phyloP scores from a whole-genome alignment of 2,797 vertebrate species.

The Arremon aurantiirostris region DNA sequence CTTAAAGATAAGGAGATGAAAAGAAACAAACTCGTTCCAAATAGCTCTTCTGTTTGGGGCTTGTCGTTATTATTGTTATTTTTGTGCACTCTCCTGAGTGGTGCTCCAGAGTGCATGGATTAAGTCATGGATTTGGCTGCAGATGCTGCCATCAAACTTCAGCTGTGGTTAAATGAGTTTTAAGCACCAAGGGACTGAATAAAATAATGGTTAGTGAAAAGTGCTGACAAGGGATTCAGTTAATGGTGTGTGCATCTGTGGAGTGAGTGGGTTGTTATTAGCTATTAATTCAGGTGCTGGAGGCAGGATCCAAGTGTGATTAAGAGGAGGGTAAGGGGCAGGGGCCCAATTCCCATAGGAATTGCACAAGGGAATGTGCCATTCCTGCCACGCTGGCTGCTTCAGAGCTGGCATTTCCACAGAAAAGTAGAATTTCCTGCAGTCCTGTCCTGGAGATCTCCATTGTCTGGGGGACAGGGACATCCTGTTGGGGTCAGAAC shows the following conservation, averaged over 20 bases:
- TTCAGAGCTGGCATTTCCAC: not conserved
- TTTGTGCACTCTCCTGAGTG: not conserved
- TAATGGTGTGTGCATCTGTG: not conserved
- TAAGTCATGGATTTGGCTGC: not conserved
- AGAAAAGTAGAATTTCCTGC: not conserved
- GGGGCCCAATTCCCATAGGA: not conserved
- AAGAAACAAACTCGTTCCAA: constrained; percentile 21
- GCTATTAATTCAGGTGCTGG: not conserved
- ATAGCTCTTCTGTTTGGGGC: not conserved
- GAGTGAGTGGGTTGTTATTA: not conserved
- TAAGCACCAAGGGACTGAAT: not conserved
- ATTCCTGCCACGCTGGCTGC: not conserved
- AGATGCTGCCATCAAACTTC: not conserved
- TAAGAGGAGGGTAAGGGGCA: not conserved
- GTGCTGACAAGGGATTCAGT: not conserved
- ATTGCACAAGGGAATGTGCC: not conserved
- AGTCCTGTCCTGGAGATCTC: not conserved
- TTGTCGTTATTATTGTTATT: not conserved
- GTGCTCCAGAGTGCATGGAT: not conserved
- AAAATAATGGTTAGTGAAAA: constrained; percentile 10
- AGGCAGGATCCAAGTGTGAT: not conserved
- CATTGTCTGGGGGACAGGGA: not conserved
- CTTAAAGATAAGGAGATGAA: constrained; percentile 35
- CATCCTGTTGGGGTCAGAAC: not conserved
- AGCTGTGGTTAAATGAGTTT: not conserved